Evolutionary conservation across 2,797 vertebrate species (phyloP).

Genomic region (Pangasius macronema): DNA sequence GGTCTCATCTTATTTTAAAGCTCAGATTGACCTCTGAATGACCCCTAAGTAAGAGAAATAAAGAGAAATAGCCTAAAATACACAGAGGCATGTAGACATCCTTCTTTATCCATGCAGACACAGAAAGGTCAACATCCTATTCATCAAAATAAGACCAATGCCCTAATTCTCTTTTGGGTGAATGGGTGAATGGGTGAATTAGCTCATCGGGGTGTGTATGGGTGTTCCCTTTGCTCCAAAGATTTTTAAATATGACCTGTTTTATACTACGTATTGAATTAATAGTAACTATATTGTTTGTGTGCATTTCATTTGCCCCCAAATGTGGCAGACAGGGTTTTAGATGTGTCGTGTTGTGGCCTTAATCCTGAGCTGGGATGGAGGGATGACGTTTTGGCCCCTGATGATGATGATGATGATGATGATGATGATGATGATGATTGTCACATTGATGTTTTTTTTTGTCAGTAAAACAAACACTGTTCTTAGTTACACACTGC

Average conservation of each 20-base stretch:
- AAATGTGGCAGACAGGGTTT: neutral
- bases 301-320: neutral
- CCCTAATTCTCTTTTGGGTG: conserved; percentile 49
- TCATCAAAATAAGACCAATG: conserved; percentile 63
- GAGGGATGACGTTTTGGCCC: neutral
- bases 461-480: neutral
- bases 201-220: neutral
- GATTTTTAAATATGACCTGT: neutral
- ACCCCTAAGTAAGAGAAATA: neutral
- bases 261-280: neutral
- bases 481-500: neutral
- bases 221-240: neutral
- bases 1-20: neutral
- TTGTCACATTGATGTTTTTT: neutral
- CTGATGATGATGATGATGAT: neutral
- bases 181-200: conserved; percentile 34
- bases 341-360: neutral
- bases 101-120: conserved; percentile 46
- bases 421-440: neutral
- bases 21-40: neutral
- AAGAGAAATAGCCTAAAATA: neutral
- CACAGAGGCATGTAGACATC: neutral
- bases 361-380: conserved; percentile 1
- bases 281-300: neutral
- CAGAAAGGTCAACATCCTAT: conserved; percentile 62